A percentile compares a stretch with the other conserved stretches of the same genome.
phyloP scores from a whole-genome alignment of 2,113 vertebrate genomes.

The Eudyptes chrysolophus region DNA sequence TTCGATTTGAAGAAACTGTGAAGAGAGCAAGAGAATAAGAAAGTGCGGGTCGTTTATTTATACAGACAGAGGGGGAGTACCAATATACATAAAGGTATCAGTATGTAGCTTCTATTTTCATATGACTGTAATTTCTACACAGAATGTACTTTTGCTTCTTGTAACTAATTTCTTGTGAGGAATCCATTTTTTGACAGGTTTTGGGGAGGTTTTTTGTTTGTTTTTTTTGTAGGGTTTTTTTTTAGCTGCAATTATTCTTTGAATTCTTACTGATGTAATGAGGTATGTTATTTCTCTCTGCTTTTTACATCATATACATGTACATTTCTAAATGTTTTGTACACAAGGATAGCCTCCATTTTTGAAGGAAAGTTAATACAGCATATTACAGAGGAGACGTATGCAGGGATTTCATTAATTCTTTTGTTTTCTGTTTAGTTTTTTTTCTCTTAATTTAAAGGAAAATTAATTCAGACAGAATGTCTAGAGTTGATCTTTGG shows the following conservation, averaged over 20 bases:
- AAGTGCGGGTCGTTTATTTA: neutral
- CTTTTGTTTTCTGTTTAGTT: conserved; percentile 47
- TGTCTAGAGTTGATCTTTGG: conserved; percentile 68
- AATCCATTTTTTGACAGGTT: neutral
- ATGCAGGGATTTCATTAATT: neutral
- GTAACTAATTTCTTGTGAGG: neutral
- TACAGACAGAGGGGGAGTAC: neutral
- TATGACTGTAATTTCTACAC: neutral
- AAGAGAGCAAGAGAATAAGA: neutral
- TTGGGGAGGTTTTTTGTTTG: neutral
- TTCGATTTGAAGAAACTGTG: neutral
- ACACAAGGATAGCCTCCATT: neutral
- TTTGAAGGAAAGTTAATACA: neutral
- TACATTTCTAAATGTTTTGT: neutral
- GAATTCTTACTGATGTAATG: neutral
- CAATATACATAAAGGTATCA: neutral
- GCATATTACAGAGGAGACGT: neutral
- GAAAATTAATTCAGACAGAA: conserved; percentile 71
- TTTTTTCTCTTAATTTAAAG: conserved; percentile 60
- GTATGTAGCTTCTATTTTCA: neutral
- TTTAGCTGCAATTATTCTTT: neutral
- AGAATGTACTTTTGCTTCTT: neutral
- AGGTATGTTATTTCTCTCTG: neutral
- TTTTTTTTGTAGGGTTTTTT: neutral
- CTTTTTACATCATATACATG: neutral